A percentile compares a stretch with the other conserved stretches of the same genome.
These are phyloP conservation scores for Holothuria scabra DNA, from an alignment of 53 echinoderm and acorn worm species.

Conservation along the genomic window DNA sequence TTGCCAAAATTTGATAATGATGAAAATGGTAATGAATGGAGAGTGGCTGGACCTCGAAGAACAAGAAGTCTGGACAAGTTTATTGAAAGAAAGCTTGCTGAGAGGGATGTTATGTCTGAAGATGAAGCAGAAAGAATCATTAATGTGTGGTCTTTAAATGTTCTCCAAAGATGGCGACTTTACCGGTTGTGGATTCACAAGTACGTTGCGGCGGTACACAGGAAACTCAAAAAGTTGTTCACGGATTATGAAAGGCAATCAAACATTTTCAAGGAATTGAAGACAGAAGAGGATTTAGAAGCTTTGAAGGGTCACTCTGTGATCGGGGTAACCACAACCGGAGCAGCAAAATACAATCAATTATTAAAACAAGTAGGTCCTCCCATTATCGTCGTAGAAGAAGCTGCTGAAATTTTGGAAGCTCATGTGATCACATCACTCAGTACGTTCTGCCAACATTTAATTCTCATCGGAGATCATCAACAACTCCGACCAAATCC, in stretches of 20 bases:
- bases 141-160: constrained; percentile 58
- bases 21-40: background rate
- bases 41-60: background rate
- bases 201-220: constrained; percentile 35
- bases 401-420: constrained; percentile 90
- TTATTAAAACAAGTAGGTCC: constrained; percentile 65
- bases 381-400: constrained; percentile 76
- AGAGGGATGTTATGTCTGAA: background rate
- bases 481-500: constrained; percentile 87
- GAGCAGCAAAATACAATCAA: constrained; percentile 74
- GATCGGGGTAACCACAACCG: constrained; percentile 87
- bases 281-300: constrained; percentile 47
- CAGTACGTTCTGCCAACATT: constrained; percentile 66
- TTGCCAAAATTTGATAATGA: background rate
- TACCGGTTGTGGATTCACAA: constrained; percentile 68
- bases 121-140: constrained; percentile 15
- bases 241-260: constrained; percentile 27
- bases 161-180: constrained; percentile 68
- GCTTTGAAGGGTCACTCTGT: constrained; percentile 57
- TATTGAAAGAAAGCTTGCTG: background rate
- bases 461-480: constrained; percentile 90
- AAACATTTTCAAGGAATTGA: constrained; percentile 54
- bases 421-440: constrained; percentile 77
- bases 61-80: background rate
- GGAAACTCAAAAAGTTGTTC: background rate